Evolutionary conservation across 2,113 vertebrate genomes (phyloP).

Genomic region (Orcinus orca): DNA sequence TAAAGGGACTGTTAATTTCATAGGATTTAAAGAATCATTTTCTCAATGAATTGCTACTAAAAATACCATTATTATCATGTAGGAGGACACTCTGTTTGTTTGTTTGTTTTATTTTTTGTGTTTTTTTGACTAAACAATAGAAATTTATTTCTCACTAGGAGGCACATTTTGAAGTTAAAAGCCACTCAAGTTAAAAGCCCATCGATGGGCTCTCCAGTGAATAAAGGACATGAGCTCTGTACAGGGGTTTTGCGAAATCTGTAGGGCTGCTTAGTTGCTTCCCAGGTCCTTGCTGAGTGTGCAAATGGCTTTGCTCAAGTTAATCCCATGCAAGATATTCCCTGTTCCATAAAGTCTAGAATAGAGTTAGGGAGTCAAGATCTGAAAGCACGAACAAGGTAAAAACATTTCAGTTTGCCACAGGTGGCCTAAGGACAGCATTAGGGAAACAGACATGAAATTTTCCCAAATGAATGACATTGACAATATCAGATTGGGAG

Average conservation of each 20-base stretch:
- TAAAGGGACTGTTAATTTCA: neutral
- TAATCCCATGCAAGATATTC: neutral
- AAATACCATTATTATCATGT: neutral
- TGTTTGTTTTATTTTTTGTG: neutral
- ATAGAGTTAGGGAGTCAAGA: neutral
- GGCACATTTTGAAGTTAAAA: neutral
- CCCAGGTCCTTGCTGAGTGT: neutral
- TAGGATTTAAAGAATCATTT: neutral
- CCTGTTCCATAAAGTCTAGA: neutral
- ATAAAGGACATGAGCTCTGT: neutral
- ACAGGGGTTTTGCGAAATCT: neutral
- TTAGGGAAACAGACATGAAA: neutral
- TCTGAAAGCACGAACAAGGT: neutral
- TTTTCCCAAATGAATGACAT: neutral
- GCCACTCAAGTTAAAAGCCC: neutral
- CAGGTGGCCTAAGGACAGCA: neutral
- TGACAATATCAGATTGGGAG: neutral
- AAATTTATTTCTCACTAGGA: neutral
- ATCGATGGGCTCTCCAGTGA: neutral
- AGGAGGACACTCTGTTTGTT: neutral
- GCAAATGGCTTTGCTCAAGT: neutral
- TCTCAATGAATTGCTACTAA: neutral
- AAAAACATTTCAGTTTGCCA: neutral
- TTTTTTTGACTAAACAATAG: neutral
- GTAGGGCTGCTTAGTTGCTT: neutral